These are phyloP conservation scores for Bombus polaris DNA, from an alignment of 1,140 invertebrate species.

Conservation along the genomic window DNA sequence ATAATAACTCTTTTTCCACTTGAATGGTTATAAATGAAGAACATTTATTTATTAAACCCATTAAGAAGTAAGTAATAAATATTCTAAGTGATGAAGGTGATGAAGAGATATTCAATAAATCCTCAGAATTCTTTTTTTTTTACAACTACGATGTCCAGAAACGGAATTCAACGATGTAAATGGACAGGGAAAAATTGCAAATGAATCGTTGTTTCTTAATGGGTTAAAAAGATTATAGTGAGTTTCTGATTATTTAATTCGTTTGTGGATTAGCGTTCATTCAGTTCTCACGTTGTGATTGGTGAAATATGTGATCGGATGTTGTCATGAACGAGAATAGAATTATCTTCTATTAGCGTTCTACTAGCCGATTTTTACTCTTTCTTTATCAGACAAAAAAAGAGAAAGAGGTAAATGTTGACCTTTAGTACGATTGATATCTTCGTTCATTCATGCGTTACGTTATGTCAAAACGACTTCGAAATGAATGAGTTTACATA, in stretches of 20 bases:
- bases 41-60: not conserved
- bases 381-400: not conserved
- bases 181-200: not conserved
- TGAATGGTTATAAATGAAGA: not conserved
- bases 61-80: not conserved
- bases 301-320: not conserved
- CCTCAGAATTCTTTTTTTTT: not conserved
- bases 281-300: not conserved
- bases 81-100: too few species aligned
- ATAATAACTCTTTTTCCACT: not conserved
- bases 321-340: not conserved
- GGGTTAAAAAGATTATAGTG: not conserved
- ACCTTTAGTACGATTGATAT: conserved; percentile 20
- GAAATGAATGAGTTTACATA: not conserved
- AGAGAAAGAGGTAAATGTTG: not conserved
- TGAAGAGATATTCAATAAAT: too few species aligned
- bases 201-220: not conserved
- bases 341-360: conserved; percentile 16
- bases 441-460: not conserved
- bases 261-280: not conserved
- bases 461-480: not conserved
- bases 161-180: not conserved
- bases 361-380: not conserved
- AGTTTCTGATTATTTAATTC: not conserved
- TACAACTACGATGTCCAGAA: not conserved